Percentiles rank a stretch among this genome's conserved stretches.
Evolutionary conservation across 2,888 invertebrate species (phyloP).

Genomic region (Frankliniella intonsa): DNA sequence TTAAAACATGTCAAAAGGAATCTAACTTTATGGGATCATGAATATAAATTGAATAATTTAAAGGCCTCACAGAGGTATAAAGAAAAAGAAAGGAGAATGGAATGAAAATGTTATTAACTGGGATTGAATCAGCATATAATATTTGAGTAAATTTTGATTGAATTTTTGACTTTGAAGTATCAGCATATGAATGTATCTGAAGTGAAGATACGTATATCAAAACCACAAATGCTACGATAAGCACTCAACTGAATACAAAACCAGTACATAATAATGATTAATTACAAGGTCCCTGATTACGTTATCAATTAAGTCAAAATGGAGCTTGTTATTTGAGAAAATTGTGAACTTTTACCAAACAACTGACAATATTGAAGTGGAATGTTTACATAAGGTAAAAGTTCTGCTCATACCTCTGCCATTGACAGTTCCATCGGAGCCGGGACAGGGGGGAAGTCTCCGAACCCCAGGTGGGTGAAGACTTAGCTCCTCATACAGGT

Average conservation of each 20-base stretch:
- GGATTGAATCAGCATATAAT: no score
- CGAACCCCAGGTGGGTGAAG: conserved; percentile 52
- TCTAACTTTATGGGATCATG: neutral
- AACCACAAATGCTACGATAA: neutral
- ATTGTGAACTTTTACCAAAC: no score
- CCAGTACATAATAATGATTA: neutral
- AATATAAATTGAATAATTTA: neutral
- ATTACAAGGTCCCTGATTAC: neutral
- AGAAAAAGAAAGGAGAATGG: neutral
- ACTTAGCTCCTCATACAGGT: conserved; percentile 85
- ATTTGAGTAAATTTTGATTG: no score
- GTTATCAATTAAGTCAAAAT: conserved; percentile 20
- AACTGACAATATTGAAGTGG: no score
- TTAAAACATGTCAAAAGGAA: neutral
- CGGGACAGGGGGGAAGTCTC: conserved; percentile 55
- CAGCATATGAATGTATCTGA: neutral
- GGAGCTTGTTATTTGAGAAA: neutral
- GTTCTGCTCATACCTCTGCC: conserved; percentile 13
- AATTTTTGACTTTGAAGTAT: no score
- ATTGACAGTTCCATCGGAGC: conserved; percentile 63
- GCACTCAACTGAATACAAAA: neutral
- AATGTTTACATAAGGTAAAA: neutral
- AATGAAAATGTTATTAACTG: no score
- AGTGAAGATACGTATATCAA: conserved; percentile 1
- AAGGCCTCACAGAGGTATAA: neutral